Conservation (phyloP, 2,888 invertebrate species). For the Bugula neritina region DNA sequence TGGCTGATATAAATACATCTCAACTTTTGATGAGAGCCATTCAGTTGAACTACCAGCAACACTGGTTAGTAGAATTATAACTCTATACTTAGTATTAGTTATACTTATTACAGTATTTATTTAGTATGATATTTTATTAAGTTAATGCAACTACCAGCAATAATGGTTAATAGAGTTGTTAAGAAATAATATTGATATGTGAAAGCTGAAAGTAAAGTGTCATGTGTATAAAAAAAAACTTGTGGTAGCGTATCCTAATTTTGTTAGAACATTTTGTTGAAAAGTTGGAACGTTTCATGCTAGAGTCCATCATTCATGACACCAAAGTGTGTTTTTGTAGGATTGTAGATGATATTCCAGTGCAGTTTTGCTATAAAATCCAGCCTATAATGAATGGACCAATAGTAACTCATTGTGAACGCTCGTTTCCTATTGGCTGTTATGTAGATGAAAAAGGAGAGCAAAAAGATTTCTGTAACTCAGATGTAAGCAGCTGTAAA, state of each 20-base stretch:
- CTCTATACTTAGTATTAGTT: too few relatives aligned
- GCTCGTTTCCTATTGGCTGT: slow-evolving; percentile 90
- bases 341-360: slow-evolving; percentile 90
- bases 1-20: not conserved
- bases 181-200: too few relatives aligned
- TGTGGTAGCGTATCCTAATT: too few relatives aligned
- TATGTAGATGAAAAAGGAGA: slow-evolving; percentile 61
- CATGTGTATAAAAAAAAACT: too few relatives aligned
- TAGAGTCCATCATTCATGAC: too few relatives aligned
- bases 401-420: not conserved
- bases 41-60: slow-evolving; percentile 92
- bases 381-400: slow-evolving; percentile 61
- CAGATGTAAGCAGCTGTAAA: slow-evolving; percentile 23
- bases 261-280: too few relatives aligned
- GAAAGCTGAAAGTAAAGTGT: too few relatives aligned
- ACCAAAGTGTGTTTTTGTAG: slow-evolving; percentile 35
- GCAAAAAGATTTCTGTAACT: slow-evolving; percentile 57
- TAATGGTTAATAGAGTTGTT: too few relatives aligned
- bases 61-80: slow-evolving; percentile 68
- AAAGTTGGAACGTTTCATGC: too few relatives aligned
- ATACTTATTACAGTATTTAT: too few relatives aligned
- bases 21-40: slow-evolving; percentile 80
- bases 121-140: too few relatives aligned
- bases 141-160: too few relatives aligned
- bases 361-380: slow-evolving; percentile 83